Percentiles rank a stretch among this genome's conserved stretches.
Conservation (phyloP, 2,113 vertebrate species). For the Cnemophilus loriae region DNA sequence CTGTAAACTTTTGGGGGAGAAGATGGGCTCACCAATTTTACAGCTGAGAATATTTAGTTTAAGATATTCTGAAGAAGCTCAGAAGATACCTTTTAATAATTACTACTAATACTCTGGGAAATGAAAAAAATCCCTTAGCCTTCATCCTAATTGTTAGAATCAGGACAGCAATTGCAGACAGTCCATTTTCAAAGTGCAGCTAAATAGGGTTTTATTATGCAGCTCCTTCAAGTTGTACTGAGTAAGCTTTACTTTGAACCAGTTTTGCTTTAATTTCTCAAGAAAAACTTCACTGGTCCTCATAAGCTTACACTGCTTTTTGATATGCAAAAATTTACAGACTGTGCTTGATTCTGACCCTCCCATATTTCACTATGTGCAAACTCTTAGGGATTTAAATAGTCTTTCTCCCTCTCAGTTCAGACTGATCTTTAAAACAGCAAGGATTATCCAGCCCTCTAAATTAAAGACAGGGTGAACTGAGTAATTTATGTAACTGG, state of each 20-base stretch:
- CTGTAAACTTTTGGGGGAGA: constrained; percentile 53
- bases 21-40: constrained; percentile 16
- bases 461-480: constrained; percentile 54
- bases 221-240: constrained; percentile 39
- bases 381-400: constrained; percentile 47
- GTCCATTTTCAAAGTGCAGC: constrained; percentile 39
- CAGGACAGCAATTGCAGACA: constrained; percentile 35
- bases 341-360: constrained; percentile 66
- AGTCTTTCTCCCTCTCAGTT: constrained; percentile 35
- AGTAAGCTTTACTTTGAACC: constrained; percentile 33
- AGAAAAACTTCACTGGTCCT: constrained; percentile 29
- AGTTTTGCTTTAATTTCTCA: constrained; percentile 15
- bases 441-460: constrained; percentile 55
- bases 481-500: constrained; percentile 45
- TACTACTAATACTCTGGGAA: background rate
- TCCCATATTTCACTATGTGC: constrained; percentile 56
- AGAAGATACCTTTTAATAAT: constrained; percentile 3
- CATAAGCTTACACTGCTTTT: constrained; percentile 39
- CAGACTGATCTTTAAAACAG: constrained; percentile 50
- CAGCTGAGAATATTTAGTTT: constrained; percentile 23
- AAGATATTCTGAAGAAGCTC: constrained; percentile 44
- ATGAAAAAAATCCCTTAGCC: background rate
- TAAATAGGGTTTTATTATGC: constrained; percentile 13
- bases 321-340: constrained; percentile 65
- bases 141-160: constrained; percentile 24